Conservation (phyloP, 1,140 invertebrate genomes). For the Trichoplusia ni region DNA sequence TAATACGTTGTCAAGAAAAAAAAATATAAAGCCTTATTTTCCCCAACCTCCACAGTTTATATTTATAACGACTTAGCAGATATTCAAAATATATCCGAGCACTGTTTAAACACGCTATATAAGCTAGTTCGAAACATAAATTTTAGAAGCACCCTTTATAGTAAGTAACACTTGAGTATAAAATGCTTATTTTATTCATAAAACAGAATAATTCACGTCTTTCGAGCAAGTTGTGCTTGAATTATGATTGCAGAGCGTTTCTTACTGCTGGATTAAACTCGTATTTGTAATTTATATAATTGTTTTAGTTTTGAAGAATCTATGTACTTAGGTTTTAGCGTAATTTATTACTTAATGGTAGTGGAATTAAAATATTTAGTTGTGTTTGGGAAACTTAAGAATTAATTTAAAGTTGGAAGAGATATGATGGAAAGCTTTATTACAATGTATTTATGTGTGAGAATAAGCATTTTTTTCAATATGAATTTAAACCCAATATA, state of each 20-base stretch:
- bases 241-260: slow-evolving; percentile 16
- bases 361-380: background rate
- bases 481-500: too few species aligned
- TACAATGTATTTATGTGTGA: too few species aligned
- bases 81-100: too few species aligned
- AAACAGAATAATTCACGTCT: slow-evolving; percentile 24
- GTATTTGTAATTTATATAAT: slow-evolving; percentile 19
- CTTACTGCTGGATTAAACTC: slow-evolving; percentile 13
- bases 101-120: too few species aligned
- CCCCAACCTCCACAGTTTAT: too few species aligned
- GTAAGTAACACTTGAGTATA: background rate
- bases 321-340: background rate
- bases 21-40: too few species aligned
- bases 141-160: background rate
- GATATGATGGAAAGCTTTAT: too few species aligned
- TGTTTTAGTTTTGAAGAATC: background rate
- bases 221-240: slow-evolving; percentile 1
- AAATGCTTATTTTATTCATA: slow-evolving; percentile 20
- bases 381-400: background rate
- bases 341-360: background rate
- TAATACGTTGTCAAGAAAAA: too few species aligned
- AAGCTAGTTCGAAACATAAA: too few species aligned
- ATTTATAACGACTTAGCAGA: too few species aligned
- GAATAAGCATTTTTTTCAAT: too few species aligned
- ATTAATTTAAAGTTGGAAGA: too few species aligned